Base-by-base conservation (phyloP, 2,888 invertebrate species). In the Noctua janthina region DNA sequence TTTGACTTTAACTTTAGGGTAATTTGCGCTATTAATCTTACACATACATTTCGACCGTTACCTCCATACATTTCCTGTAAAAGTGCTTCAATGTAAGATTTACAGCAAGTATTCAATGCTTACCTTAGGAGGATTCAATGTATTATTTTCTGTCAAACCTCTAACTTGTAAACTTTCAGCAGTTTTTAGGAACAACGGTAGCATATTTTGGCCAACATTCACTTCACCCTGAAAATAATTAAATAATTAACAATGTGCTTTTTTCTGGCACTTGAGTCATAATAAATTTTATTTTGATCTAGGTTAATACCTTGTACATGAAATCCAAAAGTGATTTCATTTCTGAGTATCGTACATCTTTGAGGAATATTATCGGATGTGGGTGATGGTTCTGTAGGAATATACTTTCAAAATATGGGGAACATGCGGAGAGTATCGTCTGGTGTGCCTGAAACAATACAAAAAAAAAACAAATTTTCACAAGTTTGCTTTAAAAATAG, bases 361-460 rank as follows among this genome's bases (percentile, higher is more conserved):
- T 99, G 94, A 99, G 98, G 96, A 99, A 99, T 97, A 99, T 99
- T 94, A 99, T 99, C 84, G 99, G 99, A 97, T 99, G 99, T 93
- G 99, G 99, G 97, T 99, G 99, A 91, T 97, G 97, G 95, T 99
- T 99, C 97, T 98, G 98, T 93, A 98, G 97, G 97, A 99, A 98
- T 97, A 99, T 98, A 95, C 97, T 98, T 97, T 99, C 99, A 96
- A 99, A 99, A 97, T 99, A 99, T 88, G 99, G 99, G 97, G 99
- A 99, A 97, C 99, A 99, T 92, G 99, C 99, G 86, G 99, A 99
- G 91, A 99, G 97, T 96, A 99, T 99, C 91, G 99, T 99, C 97
- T 99, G 99, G 97, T 99, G 99, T 94, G 99, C 99, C 98, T 98
- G 97, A 90, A 98, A 97, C 93, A 95, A 94, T 74, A 88, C 77